Evolutionary conservation across 2,797 vertebrate species (phyloP).

Genomic region (Chelon labrosus): DNA sequence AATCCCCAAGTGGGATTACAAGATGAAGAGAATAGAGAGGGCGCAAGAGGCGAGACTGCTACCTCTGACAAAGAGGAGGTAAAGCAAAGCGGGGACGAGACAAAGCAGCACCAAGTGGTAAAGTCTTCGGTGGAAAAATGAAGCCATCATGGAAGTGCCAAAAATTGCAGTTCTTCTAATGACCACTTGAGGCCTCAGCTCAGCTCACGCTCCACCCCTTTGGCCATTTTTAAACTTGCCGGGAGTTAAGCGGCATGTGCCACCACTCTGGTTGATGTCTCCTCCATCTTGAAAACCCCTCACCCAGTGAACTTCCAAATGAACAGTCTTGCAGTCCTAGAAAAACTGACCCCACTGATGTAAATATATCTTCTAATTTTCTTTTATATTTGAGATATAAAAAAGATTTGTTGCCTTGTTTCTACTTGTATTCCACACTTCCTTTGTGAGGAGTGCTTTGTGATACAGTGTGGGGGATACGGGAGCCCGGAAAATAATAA

Average conservation of each 20-base stretch:
- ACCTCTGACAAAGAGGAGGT: slow-evolving; percentile 58
- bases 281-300: not conserved
- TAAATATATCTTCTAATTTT: slow-evolving; percentile 1
- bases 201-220: too few species aligned
- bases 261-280: too few species aligned
- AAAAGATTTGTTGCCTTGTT: slow-evolving; percentile 60
- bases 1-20: slow-evolving; percentile 96
- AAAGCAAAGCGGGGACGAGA: slow-evolving; percentile 25
- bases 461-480: slow-evolving; percentile 3
- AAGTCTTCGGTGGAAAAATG: not conserved
- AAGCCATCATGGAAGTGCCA: too few species aligned
- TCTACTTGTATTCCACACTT: slow-evolving; percentile 28
- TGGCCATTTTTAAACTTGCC: too few species aligned
- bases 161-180: too few species aligned
- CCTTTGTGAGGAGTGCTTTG: slow-evolving; percentile 4
- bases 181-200: too few species aligned
- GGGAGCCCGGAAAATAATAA: not conserved
- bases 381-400: not conserved
- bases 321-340: not conserved
- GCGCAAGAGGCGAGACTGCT: slow-evolving; percentile 81
- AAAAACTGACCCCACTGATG: slow-evolving; percentile 4
- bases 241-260: too few species aligned
- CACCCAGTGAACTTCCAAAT: not conserved
- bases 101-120: not conserved
- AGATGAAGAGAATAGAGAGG: slow-evolving; percentile 89